Evolutionary conservation across 2,888 invertebrate species (phyloP), one percentile per base, ranked within the genome.

Genomic region (Lasius fuliginosus): DNA sequence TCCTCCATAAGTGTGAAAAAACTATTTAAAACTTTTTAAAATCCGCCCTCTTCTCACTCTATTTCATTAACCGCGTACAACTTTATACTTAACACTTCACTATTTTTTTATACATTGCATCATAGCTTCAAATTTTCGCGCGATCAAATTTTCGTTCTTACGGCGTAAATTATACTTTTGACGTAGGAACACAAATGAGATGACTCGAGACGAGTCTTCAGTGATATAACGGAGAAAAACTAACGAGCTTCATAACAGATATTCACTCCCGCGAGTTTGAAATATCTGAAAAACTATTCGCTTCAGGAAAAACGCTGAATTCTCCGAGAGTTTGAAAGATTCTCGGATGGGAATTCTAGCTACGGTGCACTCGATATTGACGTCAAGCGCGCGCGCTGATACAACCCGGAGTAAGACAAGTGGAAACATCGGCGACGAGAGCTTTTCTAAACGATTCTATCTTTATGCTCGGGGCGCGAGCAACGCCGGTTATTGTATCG

Each of bases 401-500:
- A 76, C 73, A 82, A 77, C 27, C 53, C 76, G 82, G 73, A 85
- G 83, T 81, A 85, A 65, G 53, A 58, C 46, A 67, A 75, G 30
- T 67, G 65, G 69, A 82, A 87, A 69, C 42, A 83, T 62, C 64
- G 30, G 30, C 49, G 84, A 53, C 42, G 81, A 84, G 69, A 75
- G 71, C 65, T 83, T 81, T 71, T 67, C 56, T 67, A 58, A 69
- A 77, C 74, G 73, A 82, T 82, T 87, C 73, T 49, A 82, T 86
- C 71, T 82, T 42, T 53, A n/a, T 30, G 62, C 36, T 73, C 82
- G 82, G 18, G 36, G 23, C 76, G 71, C 68, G 65, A 62, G 77
- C 49, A 82, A 65, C 58, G 36, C 56, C 74, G 68, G 75, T 83
- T 86, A 85, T 87, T 76, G 83, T 74, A 85, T 86, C 87, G 79